Percentiles rank a stretch among this genome's conserved stretches.
phyloP scores from a whole-genome alignment of 2,797 vertebrate species.

The Leucoraja ocellata region DNA sequence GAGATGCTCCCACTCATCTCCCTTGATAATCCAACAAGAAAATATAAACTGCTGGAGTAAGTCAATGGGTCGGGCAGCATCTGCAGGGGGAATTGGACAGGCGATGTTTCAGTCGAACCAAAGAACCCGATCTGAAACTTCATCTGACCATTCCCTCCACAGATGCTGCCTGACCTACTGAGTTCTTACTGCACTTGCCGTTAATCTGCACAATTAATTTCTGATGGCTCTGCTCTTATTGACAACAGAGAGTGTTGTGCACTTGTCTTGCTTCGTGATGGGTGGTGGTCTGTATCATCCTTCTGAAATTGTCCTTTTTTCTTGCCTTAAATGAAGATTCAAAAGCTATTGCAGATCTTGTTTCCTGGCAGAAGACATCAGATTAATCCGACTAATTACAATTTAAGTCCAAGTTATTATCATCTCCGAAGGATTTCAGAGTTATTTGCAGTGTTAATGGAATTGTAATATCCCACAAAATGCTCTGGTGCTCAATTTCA shows the following conservation, averaged over 20 bases:
- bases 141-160: too few relatives aligned
- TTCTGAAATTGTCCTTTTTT: background rate
- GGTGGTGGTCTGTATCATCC: background rate
- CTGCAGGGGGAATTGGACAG: too few relatives aligned
- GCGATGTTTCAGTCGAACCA: too few relatives aligned
- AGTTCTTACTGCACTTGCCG: too few relatives aligned
- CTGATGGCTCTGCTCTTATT: background rate
- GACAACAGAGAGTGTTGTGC: background rate
- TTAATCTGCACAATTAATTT: too few relatives aligned
- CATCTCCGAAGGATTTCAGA: background rate
- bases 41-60: too few relatives aligned
- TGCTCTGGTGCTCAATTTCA: background rate
- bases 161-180: too few relatives aligned
- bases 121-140: too few relatives aligned
- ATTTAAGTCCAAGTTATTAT: background rate
- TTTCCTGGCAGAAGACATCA: background rate
- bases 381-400: background rate
- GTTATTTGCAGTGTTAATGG: background rate
- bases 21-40: background rate
- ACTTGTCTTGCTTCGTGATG: background rate
- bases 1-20: background rate
- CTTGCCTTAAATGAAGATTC: background rate
- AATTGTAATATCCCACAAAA: background rate
- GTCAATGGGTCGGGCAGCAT: too few relatives aligned
- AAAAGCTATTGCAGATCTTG: background rate